A percentile compares a stretch with the other conserved stretches of the same genome.
Evolutionary conservation across 2,113 vertebrate genomes (phyloP).

Genomic region (Prionailurus bengalensis): DNA sequence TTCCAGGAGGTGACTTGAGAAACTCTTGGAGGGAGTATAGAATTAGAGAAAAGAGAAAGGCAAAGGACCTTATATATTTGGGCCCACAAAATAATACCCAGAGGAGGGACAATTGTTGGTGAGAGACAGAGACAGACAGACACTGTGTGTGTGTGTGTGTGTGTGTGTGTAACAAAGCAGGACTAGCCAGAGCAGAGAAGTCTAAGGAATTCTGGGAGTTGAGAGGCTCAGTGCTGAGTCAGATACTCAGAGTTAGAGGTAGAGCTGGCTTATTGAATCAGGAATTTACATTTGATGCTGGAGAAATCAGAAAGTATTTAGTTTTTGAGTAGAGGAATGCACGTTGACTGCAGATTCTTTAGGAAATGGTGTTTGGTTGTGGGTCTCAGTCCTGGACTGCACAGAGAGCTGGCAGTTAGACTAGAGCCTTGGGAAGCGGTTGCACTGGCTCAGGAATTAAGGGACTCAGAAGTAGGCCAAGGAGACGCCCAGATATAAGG

Average conservation of each 20-base stretch:
- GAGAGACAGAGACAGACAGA: not conserved
- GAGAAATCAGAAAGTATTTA: slow-evolving; percentile 4
- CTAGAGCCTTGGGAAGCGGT: not conserved
- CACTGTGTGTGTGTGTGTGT: not conserved
- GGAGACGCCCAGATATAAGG: not conserved
- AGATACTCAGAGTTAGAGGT: not conserved
- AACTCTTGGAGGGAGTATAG: not conserved
- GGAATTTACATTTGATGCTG: slow-evolving; percentile 47
- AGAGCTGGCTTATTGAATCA: slow-evolving; percentile 11
- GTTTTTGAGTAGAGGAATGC: not conserved
- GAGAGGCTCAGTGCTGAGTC: not conserved
- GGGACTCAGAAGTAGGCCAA: not conserved
- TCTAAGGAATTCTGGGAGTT: not conserved
- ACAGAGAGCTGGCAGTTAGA: not conserved
- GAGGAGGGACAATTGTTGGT: not conserved
- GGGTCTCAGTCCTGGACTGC: not conserved
- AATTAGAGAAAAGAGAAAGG: slow-evolving; percentile 13
- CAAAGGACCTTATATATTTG: not conserved
- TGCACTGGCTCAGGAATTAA: not conserved
- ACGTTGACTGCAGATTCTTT: not conserved
- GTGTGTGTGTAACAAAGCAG: not conserved
- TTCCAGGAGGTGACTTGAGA: slow-evolving; percentile 52
- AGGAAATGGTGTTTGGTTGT: not conserved
- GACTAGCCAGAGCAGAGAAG: not conserved
- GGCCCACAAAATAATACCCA: not conserved